Evolutionary conservation across 2,888 invertebrate species (phyloP), one percentile per base, ranked within the genome.

Genomic region (Agrilus mali): DNA sequence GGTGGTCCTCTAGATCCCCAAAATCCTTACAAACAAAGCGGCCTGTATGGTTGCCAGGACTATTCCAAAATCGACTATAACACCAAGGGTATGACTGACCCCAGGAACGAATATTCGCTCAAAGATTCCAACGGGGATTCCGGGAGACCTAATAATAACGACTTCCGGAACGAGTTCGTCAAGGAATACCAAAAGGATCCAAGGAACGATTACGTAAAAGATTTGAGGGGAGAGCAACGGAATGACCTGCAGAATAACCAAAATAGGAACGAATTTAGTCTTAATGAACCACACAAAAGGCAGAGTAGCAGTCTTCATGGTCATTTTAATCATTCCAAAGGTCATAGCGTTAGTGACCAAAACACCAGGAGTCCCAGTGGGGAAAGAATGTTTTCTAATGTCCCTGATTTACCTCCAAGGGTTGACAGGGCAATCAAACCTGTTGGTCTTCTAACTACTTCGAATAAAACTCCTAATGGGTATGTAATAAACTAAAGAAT

Each of bases 321-420:
- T 3, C 56, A 55, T 12, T 64, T 62, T 48, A 58, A 53, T 42
- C 60, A 63, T 42, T 50, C 53, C 34, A 64, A 63, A 50, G 59
- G 59, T 13, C 59, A 63, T 37, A 60, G 60, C 47, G 51, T 62
- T 35, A 58, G 55, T 14, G 64, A 65, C 32, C 60, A 57, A 40
- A 59, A 55, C 33, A 59, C 60, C 4, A 47, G 50, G n/a, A 53
- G 51, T 38, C 53, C 57, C 7, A 56, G 55, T 27, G 66, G 66
- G 44, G 65, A 63, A n/a, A 45, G 64, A 40, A 62, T 65, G 44
- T 64, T 62, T 4, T 57, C 59, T 43, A 65, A 60, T 58, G 80
- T 80, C 14, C 88, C 89, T 2, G 89, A 90, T 69, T 66, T 90
- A 46, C 92, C 92, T 0, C 92, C 92, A 2, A 75, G 88, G 42